Percentiles rank a stretch among this genome's conserved stretches.
phyloP scores from a whole-genome alignment of 2,797 vertebrate species.

The Anguilla obscura region DNA sequence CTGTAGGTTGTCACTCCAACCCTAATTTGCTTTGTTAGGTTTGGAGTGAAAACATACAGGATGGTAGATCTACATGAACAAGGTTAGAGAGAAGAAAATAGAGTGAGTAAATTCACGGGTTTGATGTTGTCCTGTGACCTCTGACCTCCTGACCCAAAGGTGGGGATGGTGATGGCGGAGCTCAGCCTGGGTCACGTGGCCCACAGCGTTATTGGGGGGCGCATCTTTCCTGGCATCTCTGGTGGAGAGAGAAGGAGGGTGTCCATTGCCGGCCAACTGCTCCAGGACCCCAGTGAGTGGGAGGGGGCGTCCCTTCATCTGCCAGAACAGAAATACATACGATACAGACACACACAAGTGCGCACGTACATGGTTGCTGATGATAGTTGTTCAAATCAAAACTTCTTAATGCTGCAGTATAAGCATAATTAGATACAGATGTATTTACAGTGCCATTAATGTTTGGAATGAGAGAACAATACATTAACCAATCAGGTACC shows the following conservation, averaged over 20 bases:
- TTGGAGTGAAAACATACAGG: too few species aligned
- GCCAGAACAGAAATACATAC: background rate
- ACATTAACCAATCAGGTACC: background rate
- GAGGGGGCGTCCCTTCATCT: background rate
- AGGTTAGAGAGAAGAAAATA: background rate
- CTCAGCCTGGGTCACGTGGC: slow-evolving; percentile 87
- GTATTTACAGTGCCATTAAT: background rate
- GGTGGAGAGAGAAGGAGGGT: slow-evolving; percentile 88
- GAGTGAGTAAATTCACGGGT: background rate
- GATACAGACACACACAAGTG: background rate
- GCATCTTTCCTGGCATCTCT: slow-evolving; percentile 82
- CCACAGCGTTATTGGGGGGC: slow-evolving; percentile 83
- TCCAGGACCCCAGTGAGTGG: slow-evolving; percentile 93
- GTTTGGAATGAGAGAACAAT: background rate
- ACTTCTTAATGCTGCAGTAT: background rate
- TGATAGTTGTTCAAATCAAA: background rate
- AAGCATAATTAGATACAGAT: background rate
- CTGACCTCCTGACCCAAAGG: slow-evolving; percentile 65
- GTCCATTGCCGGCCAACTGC: slow-evolving; percentile 88
- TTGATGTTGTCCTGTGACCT: slow-evolving; percentile 13
- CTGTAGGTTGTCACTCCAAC: too few species aligned
- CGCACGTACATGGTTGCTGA: background rate
- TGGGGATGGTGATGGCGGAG: slow-evolving; percentile 85
- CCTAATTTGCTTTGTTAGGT: too few species aligned
- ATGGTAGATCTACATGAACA: background rate